Evolutionary conservation across 2,797 vertebrate species (phyloP), one percentile per base, ranked within the genome.

Genomic region (Gymnopithys bicolor): DNA sequence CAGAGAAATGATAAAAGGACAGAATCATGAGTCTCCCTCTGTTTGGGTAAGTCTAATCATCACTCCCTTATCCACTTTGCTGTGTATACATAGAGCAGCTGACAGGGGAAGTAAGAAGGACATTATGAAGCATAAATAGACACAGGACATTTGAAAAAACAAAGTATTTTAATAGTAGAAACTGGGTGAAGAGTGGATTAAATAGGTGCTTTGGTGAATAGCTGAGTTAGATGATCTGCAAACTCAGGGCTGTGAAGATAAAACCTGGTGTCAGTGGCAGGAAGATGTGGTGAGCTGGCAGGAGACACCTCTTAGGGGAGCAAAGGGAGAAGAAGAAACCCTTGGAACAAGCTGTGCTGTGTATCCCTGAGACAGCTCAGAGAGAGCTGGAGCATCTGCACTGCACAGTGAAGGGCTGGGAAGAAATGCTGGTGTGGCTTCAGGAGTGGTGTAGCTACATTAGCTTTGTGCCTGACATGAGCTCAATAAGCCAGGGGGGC

Each of bases 201-300:
- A 84, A 35, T 32, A 67, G 81, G 64, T 87, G 71, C 28, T 69
- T 70, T 89, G 63, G 37, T 73, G 78, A 59, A 14, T 2, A 63
- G 83, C 80, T 28, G 56, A 83, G 64, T 70, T 63, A 55, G 91
- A 53, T 0, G 10, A 76, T 32, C 55, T 78, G 59, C 24, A 37
- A 33, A 33, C 7, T 21, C 33, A n/a, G 67, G 76, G 56, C 67
- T 2, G 6, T 22, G 52, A 30, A 55, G 83, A 17, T 12, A 70
- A 75, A 71, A 33, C 37, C 23, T 4, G 3, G 43, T 51, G 74
- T 2, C 0, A 2, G 64, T 1, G 0, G 69, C 74, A 49, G 25
- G 1, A 6, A 10, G 41, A 10, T 2, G 15, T 53, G 58, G 28
- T 2, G 70, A 76, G 71, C 48, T 2, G 8, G 51, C 25, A 62